Percentiles rank a stretch among this genome's conserved stretches.
phyloP scores from a whole-genome alignment of 2,113 vertebrate genomes.

The Argyrosomus japonicus region DNA sequence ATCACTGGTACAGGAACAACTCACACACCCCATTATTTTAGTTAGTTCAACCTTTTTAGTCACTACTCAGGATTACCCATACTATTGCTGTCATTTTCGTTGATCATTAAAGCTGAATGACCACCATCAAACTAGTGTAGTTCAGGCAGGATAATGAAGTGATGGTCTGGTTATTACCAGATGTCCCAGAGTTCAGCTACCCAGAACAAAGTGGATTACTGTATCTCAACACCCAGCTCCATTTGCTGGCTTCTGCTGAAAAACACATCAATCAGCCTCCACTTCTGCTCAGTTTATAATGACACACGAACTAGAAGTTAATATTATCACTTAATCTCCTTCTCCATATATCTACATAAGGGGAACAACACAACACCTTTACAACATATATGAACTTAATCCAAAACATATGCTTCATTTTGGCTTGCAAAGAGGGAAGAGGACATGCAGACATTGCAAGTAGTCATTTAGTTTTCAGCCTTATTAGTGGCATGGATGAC shows the following conservation, averaged over 20 bases:
- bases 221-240: background rate
- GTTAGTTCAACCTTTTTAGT: background rate
- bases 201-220: slow-evolving; percentile 15
- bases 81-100: background rate
- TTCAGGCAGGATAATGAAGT: slow-evolving; percentile 9
- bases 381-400: background rate
- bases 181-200: background rate
- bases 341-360: background rate
- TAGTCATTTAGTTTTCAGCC: background rate
- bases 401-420: background rate
- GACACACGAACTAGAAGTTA: background rate
- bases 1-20: background rate
- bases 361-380: background rate
- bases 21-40: slow-evolving; percentile 14
- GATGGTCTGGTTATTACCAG: background rate
- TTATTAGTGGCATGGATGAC: background rate
- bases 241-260: slow-evolving; percentile 13
- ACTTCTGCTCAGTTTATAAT: background rate
- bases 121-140: background rate
- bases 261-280: background rate
- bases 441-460: background rate
- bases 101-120: slow-evolving; percentile 6
- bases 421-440: background rate
- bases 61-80: background rate
- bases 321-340: background rate